Evolutionary conservation across 2,888 invertebrate genomes (phyloP), one percentile per base, ranked within the genome.

Genomic region (Drosophila atripex): DNA sequence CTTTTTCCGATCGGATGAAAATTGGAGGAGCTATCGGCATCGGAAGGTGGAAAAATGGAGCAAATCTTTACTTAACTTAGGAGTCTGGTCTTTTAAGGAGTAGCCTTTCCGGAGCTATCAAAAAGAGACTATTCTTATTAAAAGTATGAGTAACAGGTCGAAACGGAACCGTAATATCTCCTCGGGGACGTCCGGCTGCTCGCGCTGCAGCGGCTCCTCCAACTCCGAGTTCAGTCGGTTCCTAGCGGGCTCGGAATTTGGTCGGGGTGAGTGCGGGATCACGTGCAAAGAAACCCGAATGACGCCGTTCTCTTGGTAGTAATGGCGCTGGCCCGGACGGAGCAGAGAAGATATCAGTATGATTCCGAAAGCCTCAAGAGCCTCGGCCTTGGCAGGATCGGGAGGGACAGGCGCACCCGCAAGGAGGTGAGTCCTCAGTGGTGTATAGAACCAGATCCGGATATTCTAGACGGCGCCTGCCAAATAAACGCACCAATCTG

Each of bases 401-500:
- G 6, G 2, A 7, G 7, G 7, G 35, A 35, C n/a, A 6, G n/a
- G n/a, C 35, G n/a, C 6, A 2, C n/a, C 35, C 35, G 35, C 35
- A n/a, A 35, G 5, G n/a, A 35, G 35, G 35, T 35, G 35, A 35
- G 35, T 35, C 35, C n/a, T 7, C 2, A 6, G n/a, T 6, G 11
- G 32, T 30, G 11, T 4, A n/a, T n/a, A n/a, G 28, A 8, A 28
- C 28, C 9, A 9, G 28, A 2, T n/a, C n/a, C n/a, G 35, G n/a
- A 35, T 35, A 35, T 14, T 6, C 35, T 35, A n/a, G 14, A 0
- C 35, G 39, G 39, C 39, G 39, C 39, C 39, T 16, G 39, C 39
- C 6, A 14, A 6, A n/a, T 6, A 51, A 64, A 46, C 63, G 65
- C 45, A 1, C 39, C 18, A 52, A 64, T 64, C 66, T 46, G 21